These are phyloP conservation scores for Anabacerthia variegaticeps DNA, from an alignment of 2,797 vertebrate species.

Conservation along the genomic window DNA sequence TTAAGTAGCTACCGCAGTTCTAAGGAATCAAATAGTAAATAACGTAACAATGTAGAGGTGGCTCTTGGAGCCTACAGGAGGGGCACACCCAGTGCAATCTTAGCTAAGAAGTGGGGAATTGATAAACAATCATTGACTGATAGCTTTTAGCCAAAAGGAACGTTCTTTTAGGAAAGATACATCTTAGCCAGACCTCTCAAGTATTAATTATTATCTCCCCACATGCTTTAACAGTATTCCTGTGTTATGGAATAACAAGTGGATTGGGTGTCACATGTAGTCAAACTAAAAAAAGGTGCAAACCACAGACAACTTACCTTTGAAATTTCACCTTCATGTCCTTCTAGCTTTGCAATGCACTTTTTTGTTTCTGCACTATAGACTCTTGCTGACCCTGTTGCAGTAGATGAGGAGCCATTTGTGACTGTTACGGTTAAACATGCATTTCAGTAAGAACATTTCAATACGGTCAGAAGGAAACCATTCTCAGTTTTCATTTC, in stretches of 20 bases:
- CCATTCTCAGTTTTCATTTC: neutral
- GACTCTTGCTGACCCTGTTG: slow-evolving; percentile 87
- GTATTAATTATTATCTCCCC: neutral
- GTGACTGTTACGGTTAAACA: neutral
- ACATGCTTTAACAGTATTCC: neutral
- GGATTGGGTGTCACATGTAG: neutral
- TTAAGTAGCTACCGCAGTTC: neutral
- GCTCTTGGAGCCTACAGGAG: neutral
- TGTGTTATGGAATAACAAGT: neutral
- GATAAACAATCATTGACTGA: neutral
- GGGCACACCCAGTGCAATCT: neutral
- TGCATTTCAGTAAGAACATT: neutral
- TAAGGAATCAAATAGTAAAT: neutral
- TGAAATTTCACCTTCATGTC: slow-evolving; percentile 91
- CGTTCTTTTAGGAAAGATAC: neutral
- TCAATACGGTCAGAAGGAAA: neutral
- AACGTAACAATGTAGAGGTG: neutral
- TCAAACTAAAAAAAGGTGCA: neutral
- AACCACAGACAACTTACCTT: slow-evolving; percentile 79
- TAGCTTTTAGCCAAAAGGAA: neutral
- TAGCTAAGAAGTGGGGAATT: neutral
- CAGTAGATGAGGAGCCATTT: neutral
- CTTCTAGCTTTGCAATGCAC: slow-evolving; percentile 85
- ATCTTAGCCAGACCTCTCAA: neutral
- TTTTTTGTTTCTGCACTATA: slow-evolving; percentile 84